Percentiles rank a stretch among this genome's conserved stretches.
Evolutionary conservation across 2,113 vertebrate genomes (phyloP).

Genomic region (Acanthochromis polyacanthus): DNA sequence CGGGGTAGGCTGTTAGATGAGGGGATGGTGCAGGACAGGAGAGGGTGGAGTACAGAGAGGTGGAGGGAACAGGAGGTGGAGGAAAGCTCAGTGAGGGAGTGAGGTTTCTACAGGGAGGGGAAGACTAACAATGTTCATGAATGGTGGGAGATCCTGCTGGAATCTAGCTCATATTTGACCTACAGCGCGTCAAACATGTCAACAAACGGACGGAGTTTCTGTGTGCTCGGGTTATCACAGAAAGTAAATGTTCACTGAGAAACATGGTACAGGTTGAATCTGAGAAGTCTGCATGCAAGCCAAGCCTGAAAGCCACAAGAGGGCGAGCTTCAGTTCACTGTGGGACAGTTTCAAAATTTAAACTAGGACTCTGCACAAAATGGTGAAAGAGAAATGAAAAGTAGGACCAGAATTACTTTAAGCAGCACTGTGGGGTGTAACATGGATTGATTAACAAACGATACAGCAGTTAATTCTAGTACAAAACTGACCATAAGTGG

Average conservation of each 20-base stretch:
- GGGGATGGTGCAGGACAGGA: constrained; percentile 72
- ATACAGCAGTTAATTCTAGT: neutral
- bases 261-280: neutral
- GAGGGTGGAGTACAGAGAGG: constrained; percentile 61
- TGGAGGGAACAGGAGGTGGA: constrained; percentile 54
- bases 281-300: constrained; percentile 37
- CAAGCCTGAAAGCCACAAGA: constrained; percentile 66
- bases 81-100: constrained; percentile 67
- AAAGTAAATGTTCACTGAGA: neutral
- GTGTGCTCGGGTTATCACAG: constrained; percentile 16
- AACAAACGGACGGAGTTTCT: constrained; percentile 11
- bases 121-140: constrained; percentile 51
- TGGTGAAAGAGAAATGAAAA: neutral
- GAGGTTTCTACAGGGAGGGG: constrained; percentile 60
- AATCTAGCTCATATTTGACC: constrained; percentile 68
- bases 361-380: constrained; percentile 12
- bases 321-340: constrained; percentile 54
- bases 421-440: neutral
- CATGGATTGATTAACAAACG: neutral
- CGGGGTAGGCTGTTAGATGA: constrained; percentile 93
- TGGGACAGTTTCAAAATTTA: neutral
- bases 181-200: constrained; percentile 68
- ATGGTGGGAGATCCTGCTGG: constrained; percentile 29
- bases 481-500: no score
- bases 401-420: neutral